Evolutionary conservation across 2,888 invertebrate species (phyloP), one percentile per base, ranked within the genome.

Genomic region (Amblyteles armatorius): DNA sequence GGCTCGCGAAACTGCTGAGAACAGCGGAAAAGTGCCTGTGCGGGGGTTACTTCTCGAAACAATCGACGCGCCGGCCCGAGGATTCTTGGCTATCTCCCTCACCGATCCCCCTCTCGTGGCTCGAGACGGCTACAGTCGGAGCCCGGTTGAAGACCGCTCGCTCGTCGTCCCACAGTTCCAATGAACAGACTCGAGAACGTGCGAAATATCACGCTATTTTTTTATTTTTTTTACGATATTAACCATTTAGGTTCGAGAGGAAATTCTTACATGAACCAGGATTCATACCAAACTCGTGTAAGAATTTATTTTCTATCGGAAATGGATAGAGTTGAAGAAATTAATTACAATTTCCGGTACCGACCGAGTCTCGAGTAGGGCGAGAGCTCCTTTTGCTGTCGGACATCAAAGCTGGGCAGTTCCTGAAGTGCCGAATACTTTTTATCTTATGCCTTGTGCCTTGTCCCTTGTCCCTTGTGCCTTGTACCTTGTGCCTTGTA

Each of bases 1-100:
- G 50, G 36, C 26, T 9, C 11, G 60, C 33, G 72, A 77, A 65
- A 84, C 22, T 77, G 76, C 77, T 80, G 71, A 77, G 60, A 48
- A 68, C 44, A 50, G 60, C 71, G 60, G 11, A 77, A 48, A 77
- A 77, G 57, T 68, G 26, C 19, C 6, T 40, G 36, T 40, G 29
- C 13, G 50, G 13, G 69, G 13, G 60, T 48, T 60, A 63, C 57
- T 74, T 50, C 60, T 74, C 63, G 60, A 63, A 63, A 74, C 74
- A 63, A 74, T 63, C 33, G 48, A 74, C 44, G 73, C 9, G 73
- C n/a, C n/a, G 16, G 44, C n/a, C 13, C 50, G 67, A 13, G 50
- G 57, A 40, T 68, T 68, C 68, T 40, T 11, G 29, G 13, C 36
- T 57, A 69, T 57, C 44, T 57, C 19, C 57, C 69, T 48, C n/a